A percentile compares a stretch with the other conserved stretches of the same genome.
Conservation (phyloP, 1,140 invertebrate species). For the Hestina assimilis region DNA sequence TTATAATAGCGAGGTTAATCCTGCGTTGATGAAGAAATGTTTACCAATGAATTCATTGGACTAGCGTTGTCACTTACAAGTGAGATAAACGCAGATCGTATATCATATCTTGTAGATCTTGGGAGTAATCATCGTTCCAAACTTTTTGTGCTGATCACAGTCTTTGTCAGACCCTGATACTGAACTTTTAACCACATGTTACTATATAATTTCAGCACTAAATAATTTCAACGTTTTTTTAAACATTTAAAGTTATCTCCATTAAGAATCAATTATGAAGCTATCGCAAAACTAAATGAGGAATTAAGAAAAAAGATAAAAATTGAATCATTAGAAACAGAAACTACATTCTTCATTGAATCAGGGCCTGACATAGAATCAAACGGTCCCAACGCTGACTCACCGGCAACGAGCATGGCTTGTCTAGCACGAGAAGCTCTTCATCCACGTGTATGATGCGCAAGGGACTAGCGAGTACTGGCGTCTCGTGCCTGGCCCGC, state of each 20-base stretch:
- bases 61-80: constrained; percentile 48
- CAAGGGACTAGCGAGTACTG: constrained; percentile 85
- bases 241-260: neutral
- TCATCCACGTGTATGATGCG: constrained; percentile 89
- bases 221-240: neutral
- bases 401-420: constrained; percentile 93
- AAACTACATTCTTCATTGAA: constrained; percentile 1
- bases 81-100: constrained; percentile 51
- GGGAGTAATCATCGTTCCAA: constrained; percentile 52
- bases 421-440: constrained; percentile 91
- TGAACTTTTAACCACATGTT: constrained; percentile 31
- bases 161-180: constrained; percentile 56
- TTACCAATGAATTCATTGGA: neutral
- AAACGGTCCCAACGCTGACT: constrained; percentile 70
- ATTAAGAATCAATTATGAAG: too few species aligned
- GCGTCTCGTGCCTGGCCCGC: constrained; percentile 85
- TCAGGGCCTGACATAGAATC: constrained; percentile 47
- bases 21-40: neutral
- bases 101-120: constrained; percentile 27
- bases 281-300: neutral
- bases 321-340: neutral
- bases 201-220: neutral
- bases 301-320: neutral
- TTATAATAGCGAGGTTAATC: neutral
- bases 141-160: constrained; percentile 59